These are phyloP conservation scores for Epinephelus cyanopodus DNA, from an alignment of 2,113 vertebrate genomes.

Conservation along the genomic window DNA sequence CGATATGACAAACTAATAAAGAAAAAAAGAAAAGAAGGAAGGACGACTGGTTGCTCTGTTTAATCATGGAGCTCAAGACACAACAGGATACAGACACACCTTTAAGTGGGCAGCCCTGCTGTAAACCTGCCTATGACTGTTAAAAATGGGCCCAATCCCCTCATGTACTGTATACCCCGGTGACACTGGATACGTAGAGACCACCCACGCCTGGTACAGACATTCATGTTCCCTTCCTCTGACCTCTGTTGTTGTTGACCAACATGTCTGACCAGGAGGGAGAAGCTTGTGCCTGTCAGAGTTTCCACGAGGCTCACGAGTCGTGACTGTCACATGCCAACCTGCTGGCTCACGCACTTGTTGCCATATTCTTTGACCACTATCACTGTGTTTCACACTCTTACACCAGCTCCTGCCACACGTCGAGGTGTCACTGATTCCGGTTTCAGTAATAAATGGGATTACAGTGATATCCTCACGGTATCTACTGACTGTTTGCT, in stretches of 20 bases:
- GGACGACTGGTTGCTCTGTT: too few relatives aligned
- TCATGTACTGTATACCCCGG: too few relatives aligned
- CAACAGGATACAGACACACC: too few relatives aligned
- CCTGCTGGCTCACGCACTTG: not conserved
- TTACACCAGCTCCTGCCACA: conserved; percentile 7
- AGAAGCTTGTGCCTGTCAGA: conserved; percentile 7
- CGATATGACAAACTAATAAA: too few relatives aligned
- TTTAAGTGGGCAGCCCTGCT: too few relatives aligned
- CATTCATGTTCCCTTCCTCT: not conserved
- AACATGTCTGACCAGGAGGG: not conserved
- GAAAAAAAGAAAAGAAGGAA: too few relatives aligned
- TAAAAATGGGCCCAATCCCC: too few relatives aligned
- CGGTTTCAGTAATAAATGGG: conserved; percentile 39
- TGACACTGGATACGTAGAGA: too few relatives aligned
- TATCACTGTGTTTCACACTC: conserved; percentile 25
- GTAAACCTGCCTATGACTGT: too few relatives aligned
- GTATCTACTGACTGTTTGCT: conserved; percentile 37
- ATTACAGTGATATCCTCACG: conserved; percentile 26
- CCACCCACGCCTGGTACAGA: not conserved
- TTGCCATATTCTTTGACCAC: conserved; percentile 10
- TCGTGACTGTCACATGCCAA: conserved; percentile 14
- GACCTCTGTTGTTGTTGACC: not conserved
- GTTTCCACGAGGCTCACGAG: not conserved
- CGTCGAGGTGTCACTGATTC: not conserved
- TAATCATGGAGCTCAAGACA: too few relatives aligned